Evolutionary conservation across 2,113 vertebrate species (phyloP).

Genomic region (Corythoichthys intestinalis): DNA sequence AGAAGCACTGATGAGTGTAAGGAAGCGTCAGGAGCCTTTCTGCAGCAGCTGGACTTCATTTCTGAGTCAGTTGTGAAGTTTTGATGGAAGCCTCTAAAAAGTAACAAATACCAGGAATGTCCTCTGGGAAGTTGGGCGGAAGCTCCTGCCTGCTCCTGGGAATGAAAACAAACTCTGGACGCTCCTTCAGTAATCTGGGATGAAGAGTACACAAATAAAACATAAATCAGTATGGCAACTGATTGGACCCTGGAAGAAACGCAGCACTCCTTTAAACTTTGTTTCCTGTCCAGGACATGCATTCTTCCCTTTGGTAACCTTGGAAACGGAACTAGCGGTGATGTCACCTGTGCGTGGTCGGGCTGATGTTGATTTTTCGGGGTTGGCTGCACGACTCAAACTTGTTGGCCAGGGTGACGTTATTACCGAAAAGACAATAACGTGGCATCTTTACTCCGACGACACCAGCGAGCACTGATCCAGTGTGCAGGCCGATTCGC

Average conservation of each 20-base stretch:
- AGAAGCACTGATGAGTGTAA: background rate
- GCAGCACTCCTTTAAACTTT: conserved; percentile 32
- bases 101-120: conserved; percentile 95
- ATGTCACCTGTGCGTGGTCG: conserved; percentile 89
- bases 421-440: conserved; percentile 97
- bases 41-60: conserved; percentile 36
- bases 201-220: conserved; percentile 57
- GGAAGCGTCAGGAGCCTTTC: background rate
- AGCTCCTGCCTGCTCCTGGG: conserved; percentile 92
- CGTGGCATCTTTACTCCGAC: conserved; percentile 98
- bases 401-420: conserved; percentile 96
- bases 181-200: conserved; percentile 87
- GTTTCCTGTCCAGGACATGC: conserved; percentile 35
- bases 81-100: conserved; percentile 81
- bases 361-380: conserved; percentile 92
- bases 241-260: conserved; percentile 53
- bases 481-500: conserved; percentile 95
- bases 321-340: conserved; percentile 3
- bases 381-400: conserved; percentile 95
- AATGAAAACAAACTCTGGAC: conserved; percentile 87
- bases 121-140: conserved; percentile 90
- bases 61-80: conserved; percentile 34
- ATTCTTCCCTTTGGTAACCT: conserved; percentile 1
- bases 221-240: conserved; percentile 48
- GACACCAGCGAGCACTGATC: conserved; percentile 93